Conservation (phyloP, 1,140 invertebrate genomes). For the Calycopis cecrops region DNA sequence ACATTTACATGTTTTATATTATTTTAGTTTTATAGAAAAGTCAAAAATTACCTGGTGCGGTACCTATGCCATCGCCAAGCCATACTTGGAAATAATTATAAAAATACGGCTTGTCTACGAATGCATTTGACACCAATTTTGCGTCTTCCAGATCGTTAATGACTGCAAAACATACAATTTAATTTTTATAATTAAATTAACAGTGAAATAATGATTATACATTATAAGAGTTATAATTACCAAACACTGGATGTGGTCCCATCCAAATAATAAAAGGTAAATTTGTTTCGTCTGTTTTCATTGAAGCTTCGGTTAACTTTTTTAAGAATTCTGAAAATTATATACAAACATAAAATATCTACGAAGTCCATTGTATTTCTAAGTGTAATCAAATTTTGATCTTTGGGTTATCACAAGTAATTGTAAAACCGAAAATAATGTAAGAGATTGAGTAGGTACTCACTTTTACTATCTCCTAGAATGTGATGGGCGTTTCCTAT, state of each 20-base stretch:
- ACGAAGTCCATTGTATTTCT: not conserved
- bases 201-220: too few relatives aligned
- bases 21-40: too few relatives aligned
- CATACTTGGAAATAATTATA: conserved; percentile 37
- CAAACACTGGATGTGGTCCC: conserved; percentile 25
- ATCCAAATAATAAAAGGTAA: conserved; percentile 33
- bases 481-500: too few relatives aligned
- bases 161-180: conserved; percentile 29
- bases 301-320: conserved; percentile 8
- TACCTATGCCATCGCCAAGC: conserved; percentile 47
- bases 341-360: not conserved
- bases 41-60: conserved; percentile 35
- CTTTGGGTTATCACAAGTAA: too few relatives aligned
- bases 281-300: conserved; percentile 21
- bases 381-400: too few relatives aligned
- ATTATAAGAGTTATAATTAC: conserved; percentile 23
- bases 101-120: conserved; percentile 43
- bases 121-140: conserved; percentile 36
- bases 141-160: conserved; percentile 37
- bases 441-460: too few relatives aligned
- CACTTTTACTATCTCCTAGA: not conserved
- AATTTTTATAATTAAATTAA: too few relatives aligned
- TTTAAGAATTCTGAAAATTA: not conserved
- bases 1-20: too few relatives aligned
- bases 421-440: too few relatives aligned